Percentiles rank a stretch among this genome's conserved stretches.
phyloP scores from a whole-genome alignment of 2,113 vertebrate genomes.

The Parus major region DNA sequence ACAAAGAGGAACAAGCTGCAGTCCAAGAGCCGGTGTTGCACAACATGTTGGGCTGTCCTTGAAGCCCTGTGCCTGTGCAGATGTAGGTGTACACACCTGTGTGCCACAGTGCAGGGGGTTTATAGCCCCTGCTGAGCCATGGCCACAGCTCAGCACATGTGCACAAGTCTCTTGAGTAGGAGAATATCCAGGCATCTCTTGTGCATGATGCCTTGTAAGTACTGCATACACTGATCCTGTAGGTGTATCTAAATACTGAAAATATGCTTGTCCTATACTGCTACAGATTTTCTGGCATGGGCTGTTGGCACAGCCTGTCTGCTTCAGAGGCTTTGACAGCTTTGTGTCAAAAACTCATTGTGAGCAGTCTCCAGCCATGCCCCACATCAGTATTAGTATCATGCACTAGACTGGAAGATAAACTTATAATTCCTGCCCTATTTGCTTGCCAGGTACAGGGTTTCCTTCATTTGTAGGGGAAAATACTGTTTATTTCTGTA shows the following conservation, averaged over 20 bases:
- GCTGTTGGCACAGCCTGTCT: neutral
- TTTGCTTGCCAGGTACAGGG: neutral
- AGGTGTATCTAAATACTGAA: neutral
- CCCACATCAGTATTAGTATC: neutral
- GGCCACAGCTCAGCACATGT: neutral
- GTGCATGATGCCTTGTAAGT: neutral
- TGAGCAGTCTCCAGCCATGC: neutral
- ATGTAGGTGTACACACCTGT: neutral
- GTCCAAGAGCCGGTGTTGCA: neutral
- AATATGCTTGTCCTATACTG: neutral
- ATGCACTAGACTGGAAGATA: neutral
- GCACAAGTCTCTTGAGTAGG: neutral
- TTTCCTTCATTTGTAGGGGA: neutral
- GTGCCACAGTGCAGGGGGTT: accelerated
- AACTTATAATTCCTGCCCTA: neutral
- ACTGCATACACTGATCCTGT: neutral
- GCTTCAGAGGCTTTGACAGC: neutral
- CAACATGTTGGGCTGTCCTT: neutral
- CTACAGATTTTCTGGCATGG: neutral
- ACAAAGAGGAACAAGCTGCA: neutral
- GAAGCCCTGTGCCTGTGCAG: neutral
- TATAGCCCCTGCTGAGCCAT: accelerated
- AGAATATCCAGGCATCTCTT: neutral
- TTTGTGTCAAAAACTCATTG: neutral
- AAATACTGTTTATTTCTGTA: neutral